Evolutionary conservation across 2,113 vertebrate genomes (phyloP), one percentile per base, ranked within the genome.

Genomic region (Rhinolophus ferrumequinum): DNA sequence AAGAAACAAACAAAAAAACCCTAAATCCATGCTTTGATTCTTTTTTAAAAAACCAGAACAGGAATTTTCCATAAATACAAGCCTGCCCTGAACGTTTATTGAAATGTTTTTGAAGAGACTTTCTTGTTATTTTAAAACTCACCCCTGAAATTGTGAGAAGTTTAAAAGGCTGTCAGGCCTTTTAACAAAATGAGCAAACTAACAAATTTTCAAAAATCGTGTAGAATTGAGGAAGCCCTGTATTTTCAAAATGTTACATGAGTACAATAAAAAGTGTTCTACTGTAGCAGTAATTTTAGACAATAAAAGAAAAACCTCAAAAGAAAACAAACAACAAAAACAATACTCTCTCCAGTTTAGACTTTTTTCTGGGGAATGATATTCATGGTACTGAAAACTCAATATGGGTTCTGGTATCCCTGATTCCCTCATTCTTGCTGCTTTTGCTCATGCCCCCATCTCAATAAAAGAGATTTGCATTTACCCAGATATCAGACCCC

Each of bases 241-340:
- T 70, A 77, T 83, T 96, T 82, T 92, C 69, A 79, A 83, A 92
- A 83, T 80, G 6, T 66, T 54, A 16, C 47, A 76, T 89, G 62
- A 77, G 76, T 79, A 30, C 12, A 72, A 47, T 58, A 50, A 28
- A 81, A 86, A 67, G 28, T 26, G n/a, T 52, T 50, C 28, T n/a
- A 47, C 4, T 44, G 8, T 66, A 35, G 8, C 47, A 88, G 30
- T 72, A 47, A 77, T 56, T 85, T 90, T 62, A 72, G 35, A 54
- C 2, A 7, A 12, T 54, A 64, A 16, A 33, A 14, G n/a, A 26
- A 50, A 50, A 50, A 50, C 47, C 47, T 50, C 47, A 50, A 50
- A 50, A 50, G 1, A 50, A 50, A 10, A 50, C 9, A 10, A 50
- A 50, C 47, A 50, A 50, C 47, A 12, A 62, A 22, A 81, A 67